phyloP scores from a whole-genome alignment of 1,140 invertebrate genomes.

The Mamestra configurata region DNA sequence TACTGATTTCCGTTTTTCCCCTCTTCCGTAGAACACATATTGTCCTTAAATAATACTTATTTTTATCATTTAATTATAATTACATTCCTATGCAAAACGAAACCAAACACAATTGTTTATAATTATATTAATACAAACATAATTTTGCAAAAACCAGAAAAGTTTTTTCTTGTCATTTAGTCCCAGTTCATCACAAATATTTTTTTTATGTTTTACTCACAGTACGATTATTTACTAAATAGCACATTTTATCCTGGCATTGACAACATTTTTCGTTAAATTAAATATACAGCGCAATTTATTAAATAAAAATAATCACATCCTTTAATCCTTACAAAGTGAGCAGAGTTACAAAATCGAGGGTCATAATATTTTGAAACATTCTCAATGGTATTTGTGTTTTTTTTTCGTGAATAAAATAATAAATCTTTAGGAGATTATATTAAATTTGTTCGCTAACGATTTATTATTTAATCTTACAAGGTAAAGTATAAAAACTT shows the following conservation, averaged over 20 bases:
- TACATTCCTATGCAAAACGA: not conserved
- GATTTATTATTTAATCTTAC: not conserved
- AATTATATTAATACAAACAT: not conserved
- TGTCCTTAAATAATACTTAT: not conserved
- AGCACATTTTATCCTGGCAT: not conserved
- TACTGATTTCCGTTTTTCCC: not conserved
- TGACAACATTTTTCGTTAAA: not conserved
- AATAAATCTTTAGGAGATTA: too few relatives aligned
- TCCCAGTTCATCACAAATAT: not conserved
- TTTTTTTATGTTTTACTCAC: not conserved
- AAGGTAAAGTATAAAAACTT: not conserved
- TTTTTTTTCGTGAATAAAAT: too few relatives aligned
- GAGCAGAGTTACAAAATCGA: not conserved
- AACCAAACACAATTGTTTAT: not conserved
- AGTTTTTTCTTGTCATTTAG: not conserved
- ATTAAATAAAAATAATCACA: constrained; percentile 1
- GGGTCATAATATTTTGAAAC: not conserved
- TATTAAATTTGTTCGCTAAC: too few relatives aligned
- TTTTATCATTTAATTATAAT: not conserved
- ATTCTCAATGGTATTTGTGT: too few relatives aligned
- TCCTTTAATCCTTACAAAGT: not conserved
- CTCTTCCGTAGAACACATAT: constrained; percentile 8
- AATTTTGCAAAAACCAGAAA: not conserved
- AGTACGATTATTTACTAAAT: not conserved
- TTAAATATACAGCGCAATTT: not conserved